Evolutionary conservation across 2,888 invertebrate species (phyloP), one percentile per base, ranked within the genome.

Genomic region (Diplazon laetatorius): DNA sequence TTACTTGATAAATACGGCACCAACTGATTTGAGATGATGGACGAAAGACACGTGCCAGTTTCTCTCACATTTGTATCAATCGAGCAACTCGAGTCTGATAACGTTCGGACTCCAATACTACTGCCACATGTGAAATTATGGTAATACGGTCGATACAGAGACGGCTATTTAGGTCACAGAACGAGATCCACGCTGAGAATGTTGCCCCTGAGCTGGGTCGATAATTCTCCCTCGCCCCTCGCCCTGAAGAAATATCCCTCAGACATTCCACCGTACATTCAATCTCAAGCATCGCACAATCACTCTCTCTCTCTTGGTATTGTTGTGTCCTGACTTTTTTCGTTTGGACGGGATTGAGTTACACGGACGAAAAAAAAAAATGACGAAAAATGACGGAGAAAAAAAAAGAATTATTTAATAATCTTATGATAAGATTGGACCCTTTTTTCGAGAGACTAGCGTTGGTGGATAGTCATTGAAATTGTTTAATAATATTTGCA

Each of bases 91-190:
- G 37, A 18, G 5, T 22, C 46, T 35, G 10, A n/a, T 46, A 6
- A 22, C 48, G 14, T n/a, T 48, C 14, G 50, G 12, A n/a, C 39
- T 10, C 69, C 9, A 35, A 42, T 14, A n/a, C 14, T 25, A 52
- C 9, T 42, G 14, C 0, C n/a, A 39, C 42, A 55, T 18, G 42
- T 25, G 20, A 22, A 25, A 63, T 62, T 22, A 35, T 63, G 46
- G 22, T 10, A 55, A 35, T 6, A 20, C 25, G 30, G 39, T 50
- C 39, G 52, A 52, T 62, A 46, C 37, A 18, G 55, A 16, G 55
- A 16, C 35, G 9, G 55, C 35, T 65, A 65, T 72, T 57, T 65
- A 35, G 63, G 63, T 72, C 72, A 55, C 6, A 57, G 62, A 72
- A 50, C 52, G 37, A 16, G 55, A 42, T 72, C 25, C 35, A 35